Base-by-base conservation (phyloP, 2,113 vertebrate species). In the Nestor notabilis region DNA sequence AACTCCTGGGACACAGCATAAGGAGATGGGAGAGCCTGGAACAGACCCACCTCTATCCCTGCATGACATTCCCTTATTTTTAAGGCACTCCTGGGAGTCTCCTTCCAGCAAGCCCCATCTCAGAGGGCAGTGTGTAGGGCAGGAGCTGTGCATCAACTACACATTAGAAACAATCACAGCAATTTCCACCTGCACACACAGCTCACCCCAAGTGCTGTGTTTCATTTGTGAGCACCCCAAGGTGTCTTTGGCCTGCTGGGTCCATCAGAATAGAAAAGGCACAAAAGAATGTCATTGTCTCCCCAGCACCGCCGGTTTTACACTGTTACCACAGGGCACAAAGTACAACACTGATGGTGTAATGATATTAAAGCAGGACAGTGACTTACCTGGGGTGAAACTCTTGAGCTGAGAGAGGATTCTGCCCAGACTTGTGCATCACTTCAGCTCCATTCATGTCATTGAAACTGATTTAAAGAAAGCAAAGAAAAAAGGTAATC, bases 261-360 rank as follows among this genome's bases (percentile, higher is more conserved):
- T 25, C 47, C 70, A 58, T 28, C 39, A 33, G 58, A 65, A 76
- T 3, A 84, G 74, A 63, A 55, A 17, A 63, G 43, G 15, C 46
- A 68, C 10, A 17, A 10, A 37, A n/a, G 29, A 35, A 14, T 1
- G 4, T 14, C 41, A 27, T 50, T 15, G 20, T 29, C 28, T 35
- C 15, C 50, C 44, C 79, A 76, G 53, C 65, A 43, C 60, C 12
- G 31, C 49, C 49, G 44, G 35, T 35, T 70, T 68, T 11, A 50
- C 21, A 11, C n/a, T 6, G 24, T 9, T 15, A 58, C 29, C 37
- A 41, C 44, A 29, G 37, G 60, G 77, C 31, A 64, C 58, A 41
- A 35, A 10, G 5, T 55, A 39, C 1, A 1, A 66, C 31, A 33
- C 41, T 3, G n/a, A 80, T 15, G 2, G 2, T 0, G 0, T 20